A percentile compares a stretch with the other conserved stretches of the same genome.
phyloP scores from a whole-genome alignment of 2,797 vertebrate species.

The Sebastes steindachneri region DNA sequence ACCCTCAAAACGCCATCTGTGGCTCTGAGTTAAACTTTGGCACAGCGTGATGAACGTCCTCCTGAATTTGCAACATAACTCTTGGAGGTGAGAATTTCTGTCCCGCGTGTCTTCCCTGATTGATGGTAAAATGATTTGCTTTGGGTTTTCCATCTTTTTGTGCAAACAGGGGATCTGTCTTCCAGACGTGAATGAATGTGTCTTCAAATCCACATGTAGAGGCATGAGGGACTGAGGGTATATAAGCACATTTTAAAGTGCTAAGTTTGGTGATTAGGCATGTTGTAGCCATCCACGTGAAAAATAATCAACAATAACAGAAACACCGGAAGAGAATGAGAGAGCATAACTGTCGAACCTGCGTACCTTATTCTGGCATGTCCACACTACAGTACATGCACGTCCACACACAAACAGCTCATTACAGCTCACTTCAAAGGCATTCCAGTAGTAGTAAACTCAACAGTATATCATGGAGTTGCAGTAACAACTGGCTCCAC shows the following conservation, averaged over 20 bases:
- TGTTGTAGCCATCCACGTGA: neutral
- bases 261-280: neutral
- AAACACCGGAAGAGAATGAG: neutral
- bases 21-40: neutral
- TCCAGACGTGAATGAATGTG: conserved; percentile 22
- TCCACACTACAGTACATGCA: conserved; percentile 3
- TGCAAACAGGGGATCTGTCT: conserved; percentile 14
- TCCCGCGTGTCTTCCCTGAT: conserved; percentile 1
- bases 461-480: conserved; percentile 33
- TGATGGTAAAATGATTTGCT: conserved; percentile 2
- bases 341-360: neutral
- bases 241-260: neutral
- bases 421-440: conserved; percentile 63
- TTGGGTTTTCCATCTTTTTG: conserved; percentile 27
- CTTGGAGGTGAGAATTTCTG: conserved; percentile 13
- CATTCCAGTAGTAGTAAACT: conserved; percentile 63
- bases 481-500: conserved; percentile 42
- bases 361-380: neutral
- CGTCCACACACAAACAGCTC: conserved; percentile 29
- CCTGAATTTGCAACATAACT: conserved; percentile 25
- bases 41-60: neutral
- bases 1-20: neutral
- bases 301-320: neutral
- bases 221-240: neutral
- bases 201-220: neutral